Percentiles rank a stretch among this genome's conserved stretches.
Conservation (phyloP, 2,888 invertebrate genomes). For the Chymomyza caudatula region DNA sequence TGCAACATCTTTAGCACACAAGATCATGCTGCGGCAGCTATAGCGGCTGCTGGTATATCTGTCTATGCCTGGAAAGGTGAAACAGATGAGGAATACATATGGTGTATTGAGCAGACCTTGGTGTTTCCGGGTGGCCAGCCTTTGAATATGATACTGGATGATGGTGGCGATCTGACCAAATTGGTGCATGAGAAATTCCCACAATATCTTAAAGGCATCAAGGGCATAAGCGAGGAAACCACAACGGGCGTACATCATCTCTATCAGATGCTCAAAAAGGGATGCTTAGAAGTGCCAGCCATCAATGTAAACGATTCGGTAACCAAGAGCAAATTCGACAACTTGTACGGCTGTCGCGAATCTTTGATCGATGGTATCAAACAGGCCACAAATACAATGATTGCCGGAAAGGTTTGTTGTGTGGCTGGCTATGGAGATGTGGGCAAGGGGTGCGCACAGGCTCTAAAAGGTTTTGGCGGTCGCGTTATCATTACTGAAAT, state of each 20-base stretch:
- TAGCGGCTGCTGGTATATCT: conserved; percentile 94
- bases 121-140: conserved; percentile 85
- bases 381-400: conserved; percentile 99
- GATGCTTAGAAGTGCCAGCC: conserved; percentile 92
- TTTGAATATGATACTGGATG: conserved; percentile 98
- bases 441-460: conserved; percentile 97
- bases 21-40: conserved; percentile 99
- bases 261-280: conserved; percentile 94
- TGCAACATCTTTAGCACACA: conserved; percentile 99
- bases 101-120: conserved; percentile 99
- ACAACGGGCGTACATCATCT: conserved; percentile 99
- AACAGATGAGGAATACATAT: conserved; percentile 98
- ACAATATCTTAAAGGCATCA: conserved; percentile 87
- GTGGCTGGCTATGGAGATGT: conserved; percentile 99
- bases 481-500: conserved; percentile 98
- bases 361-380: conserved; percentile 99
- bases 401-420: conserved; percentile 98
- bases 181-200: conserved; percentile 95
- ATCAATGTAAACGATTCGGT: conserved; percentile 99
- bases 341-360: conserved; percentile 98
- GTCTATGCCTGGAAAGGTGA: conserved; percentile 99
- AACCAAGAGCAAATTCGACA: conserved; percentile 99
- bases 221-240: conserved; percentile 97
- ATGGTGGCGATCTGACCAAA: conserved; percentile 98
- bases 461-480: conserved; percentile 95